Evolutionary conservation across 2,797 vertebrate species (phyloP).

Genomic region (Garrulus glandarius): DNA sequence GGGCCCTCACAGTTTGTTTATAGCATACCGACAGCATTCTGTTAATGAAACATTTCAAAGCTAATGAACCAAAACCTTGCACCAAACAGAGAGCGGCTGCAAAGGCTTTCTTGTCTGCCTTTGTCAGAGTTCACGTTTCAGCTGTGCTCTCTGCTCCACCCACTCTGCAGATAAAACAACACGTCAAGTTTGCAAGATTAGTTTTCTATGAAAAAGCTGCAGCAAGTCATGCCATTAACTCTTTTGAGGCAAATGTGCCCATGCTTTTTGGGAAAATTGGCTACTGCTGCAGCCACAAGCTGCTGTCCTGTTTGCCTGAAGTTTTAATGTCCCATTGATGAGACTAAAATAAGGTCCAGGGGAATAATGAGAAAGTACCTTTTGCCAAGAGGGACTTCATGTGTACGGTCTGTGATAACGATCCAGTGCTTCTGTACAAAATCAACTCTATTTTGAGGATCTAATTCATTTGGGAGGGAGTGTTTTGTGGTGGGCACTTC

Average conservation of each 20-base stretch:
- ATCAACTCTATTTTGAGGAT: not conserved
- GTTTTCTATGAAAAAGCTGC: not conserved
- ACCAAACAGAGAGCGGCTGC: constrained; percentile 39
- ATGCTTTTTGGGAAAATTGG: not conserved
- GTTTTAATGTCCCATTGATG: not conserved
- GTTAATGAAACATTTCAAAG: constrained; percentile 59
- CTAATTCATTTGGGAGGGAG: not conserved
- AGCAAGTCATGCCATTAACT: not conserved
- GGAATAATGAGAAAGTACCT: not conserved
- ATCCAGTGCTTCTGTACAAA: not conserved
- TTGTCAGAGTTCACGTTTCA: constrained; percentile 72
- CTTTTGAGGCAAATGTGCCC: not conserved
- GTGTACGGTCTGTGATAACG: accelerated
- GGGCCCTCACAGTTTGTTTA: constrained; percentile 11
- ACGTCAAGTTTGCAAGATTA: constrained; percentile 36
- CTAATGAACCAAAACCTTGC: constrained; percentile 67
- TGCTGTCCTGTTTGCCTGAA: not conserved
- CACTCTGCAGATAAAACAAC: constrained; percentile 84
- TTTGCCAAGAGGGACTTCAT: not conserved
- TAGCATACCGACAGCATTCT: constrained; percentile 17
- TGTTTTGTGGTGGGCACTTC: not conserved
- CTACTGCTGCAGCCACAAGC: not conserved
- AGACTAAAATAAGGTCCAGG: not conserved
- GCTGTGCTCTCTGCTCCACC: constrained; percentile 69
- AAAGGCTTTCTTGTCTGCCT: constrained; percentile 17